Base-by-base conservation (phyloP, 2,113 vertebrate species). In the Megatriorchis doriae region DNA sequence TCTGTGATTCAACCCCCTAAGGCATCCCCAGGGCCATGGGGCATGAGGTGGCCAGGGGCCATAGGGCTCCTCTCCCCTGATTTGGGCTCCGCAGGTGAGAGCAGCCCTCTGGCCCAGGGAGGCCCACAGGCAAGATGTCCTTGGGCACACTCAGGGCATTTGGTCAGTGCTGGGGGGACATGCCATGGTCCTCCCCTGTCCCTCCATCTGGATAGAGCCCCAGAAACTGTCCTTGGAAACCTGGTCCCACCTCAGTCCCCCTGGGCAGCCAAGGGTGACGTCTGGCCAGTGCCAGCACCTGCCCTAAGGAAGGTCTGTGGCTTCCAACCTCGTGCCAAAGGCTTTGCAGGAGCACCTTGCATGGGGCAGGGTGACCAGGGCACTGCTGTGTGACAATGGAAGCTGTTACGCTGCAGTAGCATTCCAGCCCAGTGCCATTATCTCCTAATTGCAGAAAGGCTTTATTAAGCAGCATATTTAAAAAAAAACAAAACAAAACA, bases 391-490 rank as follows among this genome's bases (percentile, higher is more conserved):
- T 73, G 74, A 42, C 66, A 22, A 2, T 62, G 52, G 36, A 88
- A 40, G 52, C 87, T 71, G 59, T 75, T 73, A 31, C 6, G 42
- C 92, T 78, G 52, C 84, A 78, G 66, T 31, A 88, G 38, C 1
- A 1, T 68, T 71, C 48, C 89, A 62, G 52, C 90, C 65, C 86
- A 72, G 86, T 15, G 70, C 86, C 71, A 45, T 81, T 91, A 86
- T 88, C 56, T 82, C 78, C 78, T 87, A 42, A 56, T 55, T 96
- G 67, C 95, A 95, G 72, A 62, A 75, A 89, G 59, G 88, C 93
- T 97, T 97, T 95, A 93, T 96, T 94, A 97, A 96, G 89, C 82
- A 96, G 73, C 82, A 15, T 83, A 78, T 26, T 19, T 53, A 89
- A 85, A 55, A 53, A 42, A 40, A 40, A 40, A 5, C 10, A 40